These are phyloP conservation scores for Tretioscincus oriximinensis DNA, from an alignment of 2,113 vertebrate genomes.

Conservation along the genomic window DNA sequence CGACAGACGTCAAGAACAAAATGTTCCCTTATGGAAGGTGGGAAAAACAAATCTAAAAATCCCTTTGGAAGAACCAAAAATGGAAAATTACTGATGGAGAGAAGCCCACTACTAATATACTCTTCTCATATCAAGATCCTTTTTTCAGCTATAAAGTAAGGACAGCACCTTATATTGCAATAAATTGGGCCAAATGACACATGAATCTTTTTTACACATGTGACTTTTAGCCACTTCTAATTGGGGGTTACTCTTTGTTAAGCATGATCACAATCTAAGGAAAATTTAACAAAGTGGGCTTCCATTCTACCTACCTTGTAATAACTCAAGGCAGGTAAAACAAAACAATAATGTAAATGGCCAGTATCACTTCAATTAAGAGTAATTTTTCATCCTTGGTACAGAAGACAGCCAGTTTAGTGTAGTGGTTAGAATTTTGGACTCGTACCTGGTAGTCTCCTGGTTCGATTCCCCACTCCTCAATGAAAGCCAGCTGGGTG, in stretches of 20 bases:
- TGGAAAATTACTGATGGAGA: neutral
- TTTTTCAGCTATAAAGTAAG: neutral
- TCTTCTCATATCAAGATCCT: neutral
- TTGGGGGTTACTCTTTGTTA: neutral
- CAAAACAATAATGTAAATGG: no score
- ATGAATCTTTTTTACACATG: neutral
- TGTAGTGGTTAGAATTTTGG: no score
- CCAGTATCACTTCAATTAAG: no score
- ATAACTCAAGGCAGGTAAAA: no score
- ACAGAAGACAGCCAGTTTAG: no score
- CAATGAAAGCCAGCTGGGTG: no score
- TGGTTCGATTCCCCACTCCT: no score
- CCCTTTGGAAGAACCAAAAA: neutral
- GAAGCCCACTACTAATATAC: neutral
- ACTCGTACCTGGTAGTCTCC: neutral
- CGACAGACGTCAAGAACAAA: slow-evolving; percentile 23
- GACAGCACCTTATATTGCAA: neutral
- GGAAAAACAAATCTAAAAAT: neutral
- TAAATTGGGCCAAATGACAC: neutral
- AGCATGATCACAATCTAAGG: neutral
- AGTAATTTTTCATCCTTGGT: neutral
- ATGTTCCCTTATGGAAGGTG: neutral
- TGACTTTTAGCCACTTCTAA: neutral
- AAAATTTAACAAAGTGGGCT: neutral
- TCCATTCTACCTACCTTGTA: no score